A percentile compares a stretch with the other conserved stretches of the same genome.
Conservation (phyloP, 2,888 invertebrate genomes). For the Ochropleura plecta region DNA sequence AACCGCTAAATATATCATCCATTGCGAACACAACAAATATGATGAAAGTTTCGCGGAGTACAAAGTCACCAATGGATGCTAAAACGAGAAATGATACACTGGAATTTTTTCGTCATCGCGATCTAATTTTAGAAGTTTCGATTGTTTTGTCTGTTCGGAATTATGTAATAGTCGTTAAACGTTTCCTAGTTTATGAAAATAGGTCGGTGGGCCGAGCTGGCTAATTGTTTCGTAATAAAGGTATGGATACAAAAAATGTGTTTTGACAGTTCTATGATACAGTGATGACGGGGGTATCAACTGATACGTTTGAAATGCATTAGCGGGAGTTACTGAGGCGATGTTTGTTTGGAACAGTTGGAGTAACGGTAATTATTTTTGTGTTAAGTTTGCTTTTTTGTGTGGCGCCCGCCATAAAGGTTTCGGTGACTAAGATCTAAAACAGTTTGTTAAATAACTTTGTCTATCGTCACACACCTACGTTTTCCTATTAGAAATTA, state of each 20-base stretch:
- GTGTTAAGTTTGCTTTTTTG: slow-evolving; percentile 28
- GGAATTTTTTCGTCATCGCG: slow-evolving; percentile 71
- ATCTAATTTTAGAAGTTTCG: slow-evolving; percentile 80
- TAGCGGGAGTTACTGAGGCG: slow-evolving; percentile 38
- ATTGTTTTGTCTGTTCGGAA: slow-evolving; percentile 87
- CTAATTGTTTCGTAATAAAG: slow-evolving; percentile 82
- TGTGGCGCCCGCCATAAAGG: slow-evolving; percentile 8
- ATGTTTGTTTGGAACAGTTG: slow-evolving; percentile 44
- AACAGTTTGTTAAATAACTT: background rate
- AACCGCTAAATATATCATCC: slow-evolving; percentile 59
- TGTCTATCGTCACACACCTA: background rate
- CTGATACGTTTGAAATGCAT: slow-evolving; percentile 53
- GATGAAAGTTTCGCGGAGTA: background rate
- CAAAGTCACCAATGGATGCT: slow-evolving; percentile 65
- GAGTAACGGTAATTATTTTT: slow-evolving; percentile 33
- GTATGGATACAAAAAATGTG: slow-evolving; percentile 52
- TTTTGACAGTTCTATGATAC: slow-evolving; percentile 59
- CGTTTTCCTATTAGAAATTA: background rate
- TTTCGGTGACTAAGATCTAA: background rate
- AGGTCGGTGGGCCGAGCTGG: slow-evolving; percentile 70
- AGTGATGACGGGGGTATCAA: slow-evolving; percentile 36
- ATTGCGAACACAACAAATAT: slow-evolving; percentile 61
- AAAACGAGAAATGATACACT: slow-evolving; percentile 48
- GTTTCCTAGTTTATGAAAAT: slow-evolving; percentile 85
- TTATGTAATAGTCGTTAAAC: slow-evolving; percentile 85